Conservation (phyloP, 2,888 invertebrate genomes). For the Galerucella nymphaeae region DNA sequence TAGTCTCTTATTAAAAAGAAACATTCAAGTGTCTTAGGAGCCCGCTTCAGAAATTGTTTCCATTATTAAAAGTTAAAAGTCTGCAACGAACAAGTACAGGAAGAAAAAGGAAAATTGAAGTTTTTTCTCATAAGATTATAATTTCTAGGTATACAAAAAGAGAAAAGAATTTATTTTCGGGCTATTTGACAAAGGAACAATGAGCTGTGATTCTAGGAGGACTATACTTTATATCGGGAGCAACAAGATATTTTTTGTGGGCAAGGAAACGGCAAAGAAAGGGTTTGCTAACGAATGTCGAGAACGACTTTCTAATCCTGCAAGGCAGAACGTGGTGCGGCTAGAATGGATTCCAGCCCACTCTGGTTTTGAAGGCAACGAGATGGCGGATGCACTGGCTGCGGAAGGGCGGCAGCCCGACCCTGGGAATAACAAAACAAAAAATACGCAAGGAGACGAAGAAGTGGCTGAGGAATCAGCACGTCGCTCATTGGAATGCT, state of each 20-base stretch:
- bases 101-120: slow-evolving; percentile 20
- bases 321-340: too few species aligned
- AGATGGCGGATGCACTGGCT: too few species aligned
- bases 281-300: too few species aligned
- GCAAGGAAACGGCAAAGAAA: too few species aligned
- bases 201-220: slow-evolving; percentile 8
- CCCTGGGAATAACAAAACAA: too few species aligned
- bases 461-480: too few species aligned
- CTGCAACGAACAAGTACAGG: slow-evolving; percentile 29
- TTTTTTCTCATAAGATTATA: slow-evolving; percentile 31
- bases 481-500: too few species aligned
- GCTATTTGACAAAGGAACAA: slow-evolving; percentile 26
- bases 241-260: neutral
- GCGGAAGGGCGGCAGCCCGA: too few species aligned
- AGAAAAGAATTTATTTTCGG: slow-evolving; percentile 23
- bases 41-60: slow-evolving; percentile 29
- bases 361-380: too few species aligned
- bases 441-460: too few species aligned
- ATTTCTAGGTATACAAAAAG: slow-evolving; percentile 37
- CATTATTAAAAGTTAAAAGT: slow-evolving; percentile 32
- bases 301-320: too few species aligned
- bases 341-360: too few species aligned
- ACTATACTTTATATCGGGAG: neutral
- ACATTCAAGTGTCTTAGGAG: slow-evolving; percentile 29
- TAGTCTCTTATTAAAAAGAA: slow-evolving; percentile 31